Evolutionary conservation across 1,140 invertebrate genomes (phyloP), one percentile per base, ranked within the genome.

Genomic region (Drosophila watanabei): DNA sequence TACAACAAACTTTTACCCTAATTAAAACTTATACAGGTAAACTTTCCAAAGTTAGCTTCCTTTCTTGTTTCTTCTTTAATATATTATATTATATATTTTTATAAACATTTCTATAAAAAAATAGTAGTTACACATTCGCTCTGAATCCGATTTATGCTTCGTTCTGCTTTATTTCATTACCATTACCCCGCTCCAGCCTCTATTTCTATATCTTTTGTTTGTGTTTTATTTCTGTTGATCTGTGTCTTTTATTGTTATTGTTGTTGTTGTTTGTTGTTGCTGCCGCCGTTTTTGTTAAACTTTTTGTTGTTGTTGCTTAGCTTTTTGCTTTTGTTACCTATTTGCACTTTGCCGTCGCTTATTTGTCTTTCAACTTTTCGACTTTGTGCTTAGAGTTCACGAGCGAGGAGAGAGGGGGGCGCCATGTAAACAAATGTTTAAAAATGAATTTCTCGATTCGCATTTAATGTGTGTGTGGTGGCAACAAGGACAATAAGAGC

Each of bases 351-450:
- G 80, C 45, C 82, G 79, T 56, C 82, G 83, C 66, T 71, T 87
- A 87, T 87, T 87, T 87, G 86, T 83, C 84, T 87, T 87, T 88
- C 68, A 88, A 87, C 84, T 87, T 87, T 87, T 82, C 76, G 80
- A 87, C 71, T 87, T 87, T 88, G 72, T 64, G 84, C 80, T 66
- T 69, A 80, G 78, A 83, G 84, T 83, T 88, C 83, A 83, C 49
- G 83, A 82, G 75, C 79, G 64, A 43, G 51, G 52, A 58, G 75
- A 75, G 64, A 43, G 51, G 52, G 52, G 28, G n/a, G 32, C 10
- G 24, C 32, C 83, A 45, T 73, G 83, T 88, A 88, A 87, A 78
- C 80, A 88, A 87, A 78, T 88, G 84, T 71, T 87, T 88, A 88
- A 80, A 88, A 87, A 83, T 80, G 84, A 87, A 87, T 88, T 87